Evolutionary conservation across 2,888 invertebrate genomes (phyloP).

Genomic region (Amaurobius ferox): DNA sequence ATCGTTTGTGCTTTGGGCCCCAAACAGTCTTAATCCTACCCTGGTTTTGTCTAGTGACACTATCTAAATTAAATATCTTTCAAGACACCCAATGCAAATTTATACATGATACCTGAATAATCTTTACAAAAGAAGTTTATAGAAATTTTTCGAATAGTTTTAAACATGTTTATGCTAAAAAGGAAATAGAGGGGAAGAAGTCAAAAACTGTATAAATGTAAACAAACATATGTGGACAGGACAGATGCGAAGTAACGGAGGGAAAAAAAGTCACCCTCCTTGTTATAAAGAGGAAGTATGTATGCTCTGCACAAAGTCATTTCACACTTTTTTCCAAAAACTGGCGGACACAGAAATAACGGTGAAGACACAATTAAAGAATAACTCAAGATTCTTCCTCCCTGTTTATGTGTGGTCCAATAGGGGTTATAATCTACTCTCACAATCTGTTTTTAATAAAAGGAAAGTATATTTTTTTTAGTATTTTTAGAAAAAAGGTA

Average conservation of each 20-base stretch:
- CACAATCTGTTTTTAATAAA: constrained; percentile 47
- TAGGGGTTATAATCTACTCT: constrained; percentile 11
- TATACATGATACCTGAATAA: too few relatives aligned
- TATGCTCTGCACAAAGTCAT: constrained; percentile 1
- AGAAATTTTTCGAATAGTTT: too few relatives aligned
- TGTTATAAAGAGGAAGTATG: constrained; percentile 36
- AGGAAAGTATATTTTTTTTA: background rate
- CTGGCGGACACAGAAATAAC: background rate
- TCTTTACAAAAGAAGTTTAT: too few relatives aligned
- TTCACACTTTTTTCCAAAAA: background rate
- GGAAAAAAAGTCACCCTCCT: background rate
- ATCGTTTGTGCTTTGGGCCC: too few relatives aligned
- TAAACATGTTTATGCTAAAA: too few relatives aligned
- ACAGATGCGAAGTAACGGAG: background rate
- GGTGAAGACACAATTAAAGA: constrained; percentile 9
- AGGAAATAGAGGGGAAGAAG: too few relatives aligned
- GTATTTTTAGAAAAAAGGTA: constrained; percentile 39
- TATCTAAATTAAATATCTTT: too few relatives aligned
- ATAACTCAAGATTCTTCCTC: background rate
- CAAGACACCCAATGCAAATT: too few relatives aligned
- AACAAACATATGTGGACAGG: background rate
- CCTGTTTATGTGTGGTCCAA: constrained; percentile 46
- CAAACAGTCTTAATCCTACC: too few relatives aligned
- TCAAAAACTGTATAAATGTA: too few relatives aligned
- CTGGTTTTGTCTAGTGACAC: too few relatives aligned